Percentiles rank a stretch among this genome's conserved stretches.
Conservation (phyloP, 2,113 vertebrate genomes). For the Balaenoptera acutorostrata region DNA sequence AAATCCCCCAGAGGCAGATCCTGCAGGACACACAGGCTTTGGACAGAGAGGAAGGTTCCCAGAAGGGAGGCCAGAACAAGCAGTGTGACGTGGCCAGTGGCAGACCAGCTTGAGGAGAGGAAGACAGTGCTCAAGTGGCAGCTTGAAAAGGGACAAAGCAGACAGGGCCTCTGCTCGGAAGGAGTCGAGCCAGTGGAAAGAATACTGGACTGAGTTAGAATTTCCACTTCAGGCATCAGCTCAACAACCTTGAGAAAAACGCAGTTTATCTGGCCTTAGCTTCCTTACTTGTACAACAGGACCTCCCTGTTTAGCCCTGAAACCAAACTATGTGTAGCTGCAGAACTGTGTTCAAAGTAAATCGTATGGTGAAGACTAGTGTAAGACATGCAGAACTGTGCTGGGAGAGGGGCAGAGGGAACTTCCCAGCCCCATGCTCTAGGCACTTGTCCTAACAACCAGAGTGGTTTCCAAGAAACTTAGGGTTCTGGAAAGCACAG, state of each 20-base stretch:
- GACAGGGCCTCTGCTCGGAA: background rate
- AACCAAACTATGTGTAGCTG: background rate
- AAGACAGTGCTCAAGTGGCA: background rate
- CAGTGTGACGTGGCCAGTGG: rapidly evolving
- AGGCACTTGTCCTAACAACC: background rate
- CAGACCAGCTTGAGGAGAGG: background rate
- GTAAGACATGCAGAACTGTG: background rate
- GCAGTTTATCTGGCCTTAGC: background rate
- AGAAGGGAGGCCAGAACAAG: background rate
- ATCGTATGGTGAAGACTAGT: background rate
- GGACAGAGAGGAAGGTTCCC: background rate
- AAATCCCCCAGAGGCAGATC: background rate
- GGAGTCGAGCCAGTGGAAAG: background rate
- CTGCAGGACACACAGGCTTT: background rate
- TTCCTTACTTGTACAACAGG: background rate
- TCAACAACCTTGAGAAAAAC: background rate
- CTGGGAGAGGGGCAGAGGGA: background rate
- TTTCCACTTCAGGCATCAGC: background rate
- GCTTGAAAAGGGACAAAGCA: background rate
- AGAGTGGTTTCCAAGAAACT: background rate
- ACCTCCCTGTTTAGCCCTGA: background rate
- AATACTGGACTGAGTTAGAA: background rate
- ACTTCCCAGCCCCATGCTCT: background rate
- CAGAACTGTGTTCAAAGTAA: background rate
- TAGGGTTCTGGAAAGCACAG: background rate